A percentile compares a stretch with the other conserved stretches of the same genome.
phyloP scores from a whole-genome alignment of 2,113 vertebrate genomes.

The Barbus barbus region DNA sequence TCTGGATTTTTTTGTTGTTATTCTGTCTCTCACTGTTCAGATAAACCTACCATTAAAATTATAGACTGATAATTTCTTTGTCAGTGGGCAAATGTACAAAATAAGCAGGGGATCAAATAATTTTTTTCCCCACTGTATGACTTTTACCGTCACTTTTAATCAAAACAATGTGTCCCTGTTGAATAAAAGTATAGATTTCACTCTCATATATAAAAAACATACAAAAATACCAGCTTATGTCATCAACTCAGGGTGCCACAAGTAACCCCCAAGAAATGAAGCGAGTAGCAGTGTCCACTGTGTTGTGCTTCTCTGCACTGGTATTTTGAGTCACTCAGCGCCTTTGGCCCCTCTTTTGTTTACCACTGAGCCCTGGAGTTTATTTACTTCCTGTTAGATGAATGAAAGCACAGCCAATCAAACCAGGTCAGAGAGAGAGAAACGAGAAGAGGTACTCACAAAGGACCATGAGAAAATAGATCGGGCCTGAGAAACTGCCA shows the following conservation, averaged over 20 bases:
- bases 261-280: background rate
- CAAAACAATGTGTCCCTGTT: background rate
- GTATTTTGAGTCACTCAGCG: background rate
- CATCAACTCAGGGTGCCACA: background rate
- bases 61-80: no score
- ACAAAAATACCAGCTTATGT: background rate
- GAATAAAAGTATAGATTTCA: background rate
- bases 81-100: no score
- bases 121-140: no score
- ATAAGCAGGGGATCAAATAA: no score
- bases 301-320: background rate
- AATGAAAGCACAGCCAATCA: constrained; percentile 38
- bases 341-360: constrained; percentile 27
- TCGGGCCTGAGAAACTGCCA: background rate
- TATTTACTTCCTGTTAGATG: constrained; percentile 38
- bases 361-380: constrained; percentile 25
- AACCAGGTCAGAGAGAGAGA: constrained; percentile 42
- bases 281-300: background rate
- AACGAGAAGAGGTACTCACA: background rate
- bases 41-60: no score
- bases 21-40: no score
- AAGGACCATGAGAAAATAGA: constrained; percentile 25
- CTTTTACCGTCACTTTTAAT: no score
- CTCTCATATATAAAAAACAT: background rate
- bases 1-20: no score